Base-by-base conservation (phyloP, 1,140 invertebrate genomes). In the Mactra quadrangularis region DNA sequence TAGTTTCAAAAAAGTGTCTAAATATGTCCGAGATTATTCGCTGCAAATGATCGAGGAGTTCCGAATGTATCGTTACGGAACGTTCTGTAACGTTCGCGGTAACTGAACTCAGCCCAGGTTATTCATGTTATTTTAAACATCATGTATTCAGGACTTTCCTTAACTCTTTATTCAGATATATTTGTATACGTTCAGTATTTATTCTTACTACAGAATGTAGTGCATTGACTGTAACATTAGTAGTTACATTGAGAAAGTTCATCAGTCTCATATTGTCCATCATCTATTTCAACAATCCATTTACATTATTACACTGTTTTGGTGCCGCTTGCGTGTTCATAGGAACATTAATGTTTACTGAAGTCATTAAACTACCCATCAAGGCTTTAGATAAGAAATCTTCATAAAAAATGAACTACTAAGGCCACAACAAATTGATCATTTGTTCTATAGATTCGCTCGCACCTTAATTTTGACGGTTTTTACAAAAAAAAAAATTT, bases 181-280 rank as follows among this genome's bases (percentile, higher is more conserved):
- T 99, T 59, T 99, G 98, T 91, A 99, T 99, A 76, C 96, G 96
- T 88, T 97, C 97, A 15, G 98, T 99, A 1, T 99, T 98, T 90
- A 95, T 96, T 22, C 94, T 99, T 88, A 99, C 97, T 1, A 97
- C 98, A 0, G 97, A 98, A 92, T 98, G 97, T 90, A 95, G 96
- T 11, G 99, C 98, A 0, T 92, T 99, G 17, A 98, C 97, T 0
- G 98, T 99, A 0, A 99, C 98, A 0, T 93, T 99, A 75, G 97
- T 99, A 2, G 96, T 99, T 17, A 99, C 99, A 0, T 92, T 99
- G 60, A 94, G 99, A 41, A 99, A 99, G 93, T 99, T 99, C 91
- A 94, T 97, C 7, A 99, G 98, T 13, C 93, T 99, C 53, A 93
- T 99, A 22, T 96, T 99, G 90, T 99, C 98, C 1, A 99, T 99